phyloP scores from a whole-genome alignment of 2,797 vertebrate genomes.

The Xiphophorus birchmanni region DNA sequence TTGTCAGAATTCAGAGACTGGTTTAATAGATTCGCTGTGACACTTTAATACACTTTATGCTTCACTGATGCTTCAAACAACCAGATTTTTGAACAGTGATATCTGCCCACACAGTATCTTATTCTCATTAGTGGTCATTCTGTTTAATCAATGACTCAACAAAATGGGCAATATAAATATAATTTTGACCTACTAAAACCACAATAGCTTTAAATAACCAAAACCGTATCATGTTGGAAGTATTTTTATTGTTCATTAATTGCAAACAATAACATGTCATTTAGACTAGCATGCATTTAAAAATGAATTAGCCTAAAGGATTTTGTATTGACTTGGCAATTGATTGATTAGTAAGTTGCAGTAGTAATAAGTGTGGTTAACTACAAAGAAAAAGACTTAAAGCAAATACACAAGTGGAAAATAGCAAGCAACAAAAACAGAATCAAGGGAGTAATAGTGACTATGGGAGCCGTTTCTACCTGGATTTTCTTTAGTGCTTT shows the following conservation, averaged over 20 bases:
- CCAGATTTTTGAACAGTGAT: background rate
- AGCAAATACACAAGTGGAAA: background rate
- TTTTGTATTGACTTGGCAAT: background rate
- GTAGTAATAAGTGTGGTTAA: background rate
- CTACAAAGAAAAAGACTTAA: background rate
- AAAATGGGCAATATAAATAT: background rate
- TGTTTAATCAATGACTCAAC: background rate
- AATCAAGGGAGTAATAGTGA: background rate
- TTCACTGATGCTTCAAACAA: background rate
- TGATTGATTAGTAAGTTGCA: background rate
- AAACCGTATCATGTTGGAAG: background rate
- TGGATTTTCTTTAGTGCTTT: background rate
- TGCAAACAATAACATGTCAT: background rate
- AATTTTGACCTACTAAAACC: background rate
- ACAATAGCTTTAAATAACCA: background rate
- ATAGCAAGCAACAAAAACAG: background rate
- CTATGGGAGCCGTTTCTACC: background rate
- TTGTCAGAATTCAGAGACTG: background rate
- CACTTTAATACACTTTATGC: background rate
- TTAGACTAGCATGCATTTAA: background rate
- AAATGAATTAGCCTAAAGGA: background rate
- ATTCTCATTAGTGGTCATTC: background rate
- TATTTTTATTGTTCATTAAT: background rate
- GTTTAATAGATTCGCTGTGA: background rate
- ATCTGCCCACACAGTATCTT: background rate